Percentiles rank a stretch among this genome's conserved stretches.
Conservation (phyloP, 53 echinoderm and acorn worm species). For the Pentamera pediparva region DNA sequence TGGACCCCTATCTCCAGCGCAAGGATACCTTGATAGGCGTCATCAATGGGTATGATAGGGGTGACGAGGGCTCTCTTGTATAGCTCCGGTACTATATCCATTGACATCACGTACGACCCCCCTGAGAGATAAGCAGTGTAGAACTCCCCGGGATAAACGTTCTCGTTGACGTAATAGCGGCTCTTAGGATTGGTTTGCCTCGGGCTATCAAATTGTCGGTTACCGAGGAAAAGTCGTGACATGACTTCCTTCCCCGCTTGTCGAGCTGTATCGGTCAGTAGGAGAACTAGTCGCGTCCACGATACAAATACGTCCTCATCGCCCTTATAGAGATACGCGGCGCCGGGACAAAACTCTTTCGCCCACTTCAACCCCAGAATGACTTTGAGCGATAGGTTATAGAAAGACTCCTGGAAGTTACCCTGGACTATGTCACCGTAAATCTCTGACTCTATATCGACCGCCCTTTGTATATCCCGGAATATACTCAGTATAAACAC, state of each 20-base stretch:
- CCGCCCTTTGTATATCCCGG: not conserved
- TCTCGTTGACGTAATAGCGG: slow-evolving; percentile 30
- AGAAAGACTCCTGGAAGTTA: slow-evolving; percentile 47
- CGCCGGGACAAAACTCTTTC: slow-evolving; percentile 47
- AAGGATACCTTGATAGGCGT: slow-evolving; percentile 42
- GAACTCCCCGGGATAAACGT: slow-evolving; percentile 27
- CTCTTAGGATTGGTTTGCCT: not conserved
- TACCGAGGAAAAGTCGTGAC: slow-evolving; percentile 3
- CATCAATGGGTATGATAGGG: slow-evolving; percentile 35
- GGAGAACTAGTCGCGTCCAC: slow-evolving; percentile 37
- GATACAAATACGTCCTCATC: slow-evolving; percentile 70
- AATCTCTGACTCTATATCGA: slow-evolving; percentile 16
- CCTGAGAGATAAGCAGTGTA: slow-evolving; percentile 38
- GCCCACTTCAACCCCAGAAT: slow-evolving; percentile 57
- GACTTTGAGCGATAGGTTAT: slow-evolving; percentile 64
- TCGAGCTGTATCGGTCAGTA: slow-evolving; percentile 6
- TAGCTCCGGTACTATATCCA: slow-evolving; percentile 26
- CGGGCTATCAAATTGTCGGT: not conserved
- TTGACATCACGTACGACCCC: slow-evolving; percentile 31
- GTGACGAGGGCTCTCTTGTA: slow-evolving; percentile 24
- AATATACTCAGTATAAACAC: slow-evolving; percentile 34
- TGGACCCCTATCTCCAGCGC: slow-evolving; percentile 22
- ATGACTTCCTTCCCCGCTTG: slow-evolving; percentile 2
- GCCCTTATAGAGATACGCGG: slow-evolving; percentile 59
- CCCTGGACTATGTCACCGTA: slow-evolving; percentile 64